A percentile compares a stretch with the other conserved stretches of the same genome.
Conservation (phyloP, 1,140 invertebrate species). For the Eumeta japonica region DNA sequence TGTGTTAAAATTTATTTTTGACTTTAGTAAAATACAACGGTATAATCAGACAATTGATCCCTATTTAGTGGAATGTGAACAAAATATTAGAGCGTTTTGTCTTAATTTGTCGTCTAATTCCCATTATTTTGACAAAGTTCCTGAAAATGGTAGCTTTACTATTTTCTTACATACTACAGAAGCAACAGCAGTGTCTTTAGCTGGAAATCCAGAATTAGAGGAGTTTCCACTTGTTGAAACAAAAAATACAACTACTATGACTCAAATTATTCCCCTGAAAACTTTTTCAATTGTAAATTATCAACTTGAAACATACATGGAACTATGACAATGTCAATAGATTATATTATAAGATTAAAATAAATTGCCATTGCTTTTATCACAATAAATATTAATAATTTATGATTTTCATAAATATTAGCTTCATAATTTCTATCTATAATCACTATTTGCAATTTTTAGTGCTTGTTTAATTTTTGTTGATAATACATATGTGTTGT, state of each 20-base stretch:
- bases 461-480: too few relatives aligned
- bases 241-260: constrained; percentile 22
- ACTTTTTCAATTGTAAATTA: constrained; percentile 32
- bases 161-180: constrained; percentile 61
- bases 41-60: constrained; percentile 48
- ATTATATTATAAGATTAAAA: too few relatives aligned
- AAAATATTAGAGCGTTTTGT: constrained; percentile 60
- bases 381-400: too few relatives aligned
- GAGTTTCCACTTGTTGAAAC: constrained; percentile 59
- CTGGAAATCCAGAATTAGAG: constrained; percentile 53
- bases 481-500: too few relatives aligned
- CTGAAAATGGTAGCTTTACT: constrained; percentile 55
- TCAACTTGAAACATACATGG: constrained; percentile 34
- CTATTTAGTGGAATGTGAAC: constrained; percentile 61
- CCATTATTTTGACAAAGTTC: constrained; percentile 50
- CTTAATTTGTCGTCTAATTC: constrained; percentile 54
- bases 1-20: constrained; percentile 60
- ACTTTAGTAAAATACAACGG: constrained; percentile 36
- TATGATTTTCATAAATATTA: too few relatives aligned
- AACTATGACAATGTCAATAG: constrained; percentile 18
- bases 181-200: constrained; percentile 48
- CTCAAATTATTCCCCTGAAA: constrained; percentile 34
- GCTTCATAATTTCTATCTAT: too few relatives aligned
- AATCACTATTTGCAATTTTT: too few relatives aligned
- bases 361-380: too few relatives aligned